These are phyloP conservation scores for Patella caerulea DNA, from an alignment of 2,888 invertebrate genomes.

Conservation along the genomic window DNA sequence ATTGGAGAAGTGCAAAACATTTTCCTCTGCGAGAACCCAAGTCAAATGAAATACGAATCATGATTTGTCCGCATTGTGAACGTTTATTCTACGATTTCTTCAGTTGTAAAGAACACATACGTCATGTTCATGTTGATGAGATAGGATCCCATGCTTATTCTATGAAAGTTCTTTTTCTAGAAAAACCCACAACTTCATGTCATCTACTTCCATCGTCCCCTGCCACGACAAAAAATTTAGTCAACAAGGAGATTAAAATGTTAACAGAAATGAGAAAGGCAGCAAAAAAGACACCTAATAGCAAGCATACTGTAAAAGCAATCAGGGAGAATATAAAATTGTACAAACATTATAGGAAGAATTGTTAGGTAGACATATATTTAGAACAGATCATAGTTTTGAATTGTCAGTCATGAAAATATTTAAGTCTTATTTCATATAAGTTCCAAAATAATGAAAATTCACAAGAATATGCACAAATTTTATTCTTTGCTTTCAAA, in stretches of 20 bases:
- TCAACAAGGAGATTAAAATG: not conserved
- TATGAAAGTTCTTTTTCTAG: not conserved
- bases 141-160: not conserved
- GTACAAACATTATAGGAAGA: too few species aligned
- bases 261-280: not conserved
- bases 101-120: conserved; percentile 2
- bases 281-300: not conserved
- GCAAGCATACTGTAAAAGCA: not conserved
- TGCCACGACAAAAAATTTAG: not conserved
- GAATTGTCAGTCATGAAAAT: too few species aligned
- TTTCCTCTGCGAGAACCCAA: not conserved
- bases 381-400: too few species aligned
- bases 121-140: not conserved
- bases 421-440: too few species aligned
- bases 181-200: not conserved
- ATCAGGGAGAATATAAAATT: too few species aligned
- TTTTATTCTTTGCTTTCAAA: too few species aligned
- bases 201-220: not conserved
- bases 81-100: not conserved
- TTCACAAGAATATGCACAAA: too few species aligned
- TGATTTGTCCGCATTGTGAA: conserved; percentile 8
- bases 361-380: too few species aligned
- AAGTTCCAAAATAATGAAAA: too few species aligned
- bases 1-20: conserved; percentile 4
- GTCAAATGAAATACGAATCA: not conserved